Evolutionary conservation across 2,888 invertebrate genomes (phyloP), one percentile per base, ranked within the genome.

Genomic region (Pseudococcus viburni): DNA sequence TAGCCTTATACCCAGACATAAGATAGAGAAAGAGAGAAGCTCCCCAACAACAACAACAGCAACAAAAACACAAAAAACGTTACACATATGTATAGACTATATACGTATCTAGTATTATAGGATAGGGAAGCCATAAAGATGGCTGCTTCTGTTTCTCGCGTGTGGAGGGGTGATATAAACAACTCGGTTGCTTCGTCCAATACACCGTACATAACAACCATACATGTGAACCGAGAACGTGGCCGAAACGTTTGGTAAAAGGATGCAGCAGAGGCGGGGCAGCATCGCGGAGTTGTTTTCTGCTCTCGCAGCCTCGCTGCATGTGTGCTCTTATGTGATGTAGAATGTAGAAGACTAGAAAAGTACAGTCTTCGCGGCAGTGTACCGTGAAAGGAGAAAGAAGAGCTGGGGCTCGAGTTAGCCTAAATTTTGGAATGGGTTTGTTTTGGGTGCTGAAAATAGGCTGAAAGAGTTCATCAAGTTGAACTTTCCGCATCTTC

Each of bases 71-170:
- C 22, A 73, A 73, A 73, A 26, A 73, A 22, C 68, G 33, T 33
- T 22, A 26, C 68, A 33, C 4, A 73, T 22, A 73, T 64, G 12
- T 6, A 59, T 64, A 64, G 64, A 33, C 26, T 33, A 3, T 22
- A 64, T 59, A 59, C 59, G 9, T 59, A 5, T 59, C n/a, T n/a
- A 59, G 59, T 17, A 51, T 17, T 80, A 87, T 26, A 87, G 87
- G 68, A 33, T 33, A 33, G 26, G 26, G 26, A 33, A 33, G 80
- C 87, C 87, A 87, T 87, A 87, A 87, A 87, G 87, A 87, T 87
- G 87, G 87, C 87, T 80, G 87, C 87, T 87, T 80, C 87, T 87
- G 87, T 87, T 73, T 86, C 39, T 33, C 33, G 64, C 64, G n/a
- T 15, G 55, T 68, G 80, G 80, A 80, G 80, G 87, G 87, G 80